phyloP scores from a whole-genome alignment of 53 echinoderm and acorn worm genomes.

The Echinometra lucunter region DNA sequence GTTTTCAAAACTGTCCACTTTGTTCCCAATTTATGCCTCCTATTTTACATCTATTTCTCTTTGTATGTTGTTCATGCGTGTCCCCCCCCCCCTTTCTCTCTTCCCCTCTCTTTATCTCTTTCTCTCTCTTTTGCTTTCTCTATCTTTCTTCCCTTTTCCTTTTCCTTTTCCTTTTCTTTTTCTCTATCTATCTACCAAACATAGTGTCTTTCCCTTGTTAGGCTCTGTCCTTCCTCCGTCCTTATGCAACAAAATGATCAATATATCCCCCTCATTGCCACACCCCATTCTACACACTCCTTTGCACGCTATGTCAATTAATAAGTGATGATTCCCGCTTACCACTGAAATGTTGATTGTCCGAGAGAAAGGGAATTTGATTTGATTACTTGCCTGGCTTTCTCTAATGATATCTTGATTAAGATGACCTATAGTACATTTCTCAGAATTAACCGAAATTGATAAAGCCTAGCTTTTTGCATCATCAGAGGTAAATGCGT shows the following conservation, averaged over 20 bases:
- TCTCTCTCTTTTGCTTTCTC: not conserved
- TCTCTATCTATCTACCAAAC: not conserved
- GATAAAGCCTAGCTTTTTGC: constrained; percentile 6
- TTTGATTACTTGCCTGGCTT: constrained; percentile 41
- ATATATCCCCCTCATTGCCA: constrained; percentile 23
- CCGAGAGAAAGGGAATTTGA: not conserved
- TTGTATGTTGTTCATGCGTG: not conserved
- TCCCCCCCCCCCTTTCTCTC: not conserved
- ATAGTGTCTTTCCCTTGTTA: not conserved
- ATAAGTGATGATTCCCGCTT: constrained; percentile 41
- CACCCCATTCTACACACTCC: constrained; percentile 14
- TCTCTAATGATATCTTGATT: constrained; percentile 39
- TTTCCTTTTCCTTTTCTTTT: not conserved
- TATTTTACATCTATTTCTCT: not conserved
- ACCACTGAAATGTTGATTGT: constrained; percentile 22
- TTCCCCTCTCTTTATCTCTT: not conserved
- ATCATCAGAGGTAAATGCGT: not conserved
- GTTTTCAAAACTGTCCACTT: not conserved
- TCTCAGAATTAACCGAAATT: constrained; percentile 27
- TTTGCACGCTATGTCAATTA: constrained; percentile 52
- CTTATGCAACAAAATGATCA: not conserved
- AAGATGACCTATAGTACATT: constrained; percentile 45
- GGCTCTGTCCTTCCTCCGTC: not conserved
- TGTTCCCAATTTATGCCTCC: no score
- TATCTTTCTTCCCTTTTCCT: not conserved